Base-by-base conservation (phyloP, 2,797 vertebrate species). In the Phrynocephalus vlangalii region DNA sequence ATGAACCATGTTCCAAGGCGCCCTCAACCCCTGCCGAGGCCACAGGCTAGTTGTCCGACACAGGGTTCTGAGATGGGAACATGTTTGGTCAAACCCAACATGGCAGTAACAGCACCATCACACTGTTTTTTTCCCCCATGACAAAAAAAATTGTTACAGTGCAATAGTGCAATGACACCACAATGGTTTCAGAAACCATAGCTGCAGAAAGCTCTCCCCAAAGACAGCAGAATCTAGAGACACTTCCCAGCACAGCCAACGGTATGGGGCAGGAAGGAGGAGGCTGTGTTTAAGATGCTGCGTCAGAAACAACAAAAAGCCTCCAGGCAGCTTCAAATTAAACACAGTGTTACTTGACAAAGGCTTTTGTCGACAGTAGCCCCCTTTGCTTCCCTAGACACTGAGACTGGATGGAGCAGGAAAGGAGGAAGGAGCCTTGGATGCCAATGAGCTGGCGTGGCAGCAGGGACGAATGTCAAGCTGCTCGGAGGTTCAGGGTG, bases 1-100 rank as follows among this genome's bases (percentile, higher is more conserved):
- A 85, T 73, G 1, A 0, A 9, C 76, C 88, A 89, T 73, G 92
- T n/a, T 92, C 71, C 79, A 13, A 30, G 6, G 20, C 6, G 26
- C 72, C 9, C 18, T 5, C 7, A 28, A 1, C 0, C 0, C 38
- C 0, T 1, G 83, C 70, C n/a, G 68, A 33, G 30, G 33, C 67
- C 30, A 44, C 24, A 1, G 28, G 2, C 10, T 24, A 20, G 71
- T 15, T 26, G 22, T 26, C 38, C n/a, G 13, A 56, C 4, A 60
- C 20, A 82, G 24, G 22, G 13, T 10, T 15, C 3, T 5, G 2
- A n/a, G 26, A 10, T 1, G 1, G n/a, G 33, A 63, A 15, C 38
- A 28, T 44, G 38, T 44, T 44, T 44, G 38, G 38, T 44, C 75
- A 50, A 24, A 44, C 44, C 26, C 7, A 48, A 18, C 18, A 22